Conservation (phyloP, 1,140 invertebrate genomes). For the Solen grandis region DNA sequence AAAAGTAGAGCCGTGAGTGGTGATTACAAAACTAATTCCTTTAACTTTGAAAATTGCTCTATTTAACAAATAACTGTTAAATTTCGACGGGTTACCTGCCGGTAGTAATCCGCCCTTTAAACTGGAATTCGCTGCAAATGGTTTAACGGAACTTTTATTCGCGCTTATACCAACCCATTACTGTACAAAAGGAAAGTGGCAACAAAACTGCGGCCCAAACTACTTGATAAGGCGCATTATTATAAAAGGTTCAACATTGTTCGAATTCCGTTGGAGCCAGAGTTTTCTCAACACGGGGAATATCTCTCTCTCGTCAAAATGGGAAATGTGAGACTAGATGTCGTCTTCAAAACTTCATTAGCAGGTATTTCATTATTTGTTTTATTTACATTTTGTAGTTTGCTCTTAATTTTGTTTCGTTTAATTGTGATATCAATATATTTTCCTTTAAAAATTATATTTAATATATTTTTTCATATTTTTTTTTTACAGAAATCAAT, state of each 20-base stretch:
- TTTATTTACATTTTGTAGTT: too few species aligned
- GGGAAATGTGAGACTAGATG: slow-evolving; percentile 37
- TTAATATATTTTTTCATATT: too few species aligned
- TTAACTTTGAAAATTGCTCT: slow-evolving; percentile 37
- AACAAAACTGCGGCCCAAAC: slow-evolving; percentile 16
- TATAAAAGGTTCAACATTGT: slow-evolving; percentile 25
- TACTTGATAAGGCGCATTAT: slow-evolving; percentile 23
- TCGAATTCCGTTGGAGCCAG: slow-evolving; percentile 44
- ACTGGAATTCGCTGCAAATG: slow-evolving; percentile 22
- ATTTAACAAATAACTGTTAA: slow-evolving; percentile 32
- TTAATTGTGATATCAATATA: too few species aligned
- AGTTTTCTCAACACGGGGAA: slow-evolving; percentile 29
- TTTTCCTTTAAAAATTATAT: too few species aligned
- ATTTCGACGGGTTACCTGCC: slow-evolving; percentile 37
- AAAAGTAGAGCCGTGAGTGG: slow-evolving; percentile 7
- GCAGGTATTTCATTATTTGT: too few species aligned
- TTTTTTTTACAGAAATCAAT: slow-evolving; percentile 6
- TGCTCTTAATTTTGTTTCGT: too few species aligned
- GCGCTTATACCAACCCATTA: slow-evolving; percentile 27
- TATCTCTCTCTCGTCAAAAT: slow-evolving; percentile 19
- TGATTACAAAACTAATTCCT: slow-evolving; percentile 35
- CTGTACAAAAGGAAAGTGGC: slow-evolving; percentile 32
- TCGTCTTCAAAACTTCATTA: neutral
- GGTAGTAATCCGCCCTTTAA: slow-evolving; percentile 35
- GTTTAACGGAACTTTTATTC: slow-evolving; percentile 17